Evolutionary conservation across 2,113 vertebrate species (phyloP), one percentile per base, ranked within the genome.

Genomic region (Pollachius pollachius): DNA sequence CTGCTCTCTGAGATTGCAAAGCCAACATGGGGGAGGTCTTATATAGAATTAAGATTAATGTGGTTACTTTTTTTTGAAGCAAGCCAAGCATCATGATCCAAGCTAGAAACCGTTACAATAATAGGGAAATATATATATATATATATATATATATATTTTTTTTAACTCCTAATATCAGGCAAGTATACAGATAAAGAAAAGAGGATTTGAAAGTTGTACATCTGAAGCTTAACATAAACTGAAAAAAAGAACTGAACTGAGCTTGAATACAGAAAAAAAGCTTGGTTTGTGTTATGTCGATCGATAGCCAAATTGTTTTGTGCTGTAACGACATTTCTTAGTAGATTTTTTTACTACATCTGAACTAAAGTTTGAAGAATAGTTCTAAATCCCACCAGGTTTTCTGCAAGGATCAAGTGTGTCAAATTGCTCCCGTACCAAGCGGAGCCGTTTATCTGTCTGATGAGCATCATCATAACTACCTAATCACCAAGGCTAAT

Each of bases 401-500:
- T 62, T 62, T 62, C 25, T 64, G 67, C 17, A 81, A 82, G 70
- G 63, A 77, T 78, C 41, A 37, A 64, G 18, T 70, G 16, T 65
- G 71, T 9, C 41, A 75, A 79, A 78, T 67, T 64, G 70, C 64
- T 52, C 48, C 63, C 54, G 41, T 65, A 8, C 76, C 73, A 61
- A 74, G 73, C 57, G 15, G 48, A 62, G 76, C 62, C 74, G 78
- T 85, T 87, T 81, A 83, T 89, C 81, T 81, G 62, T 0, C 75
- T 87, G 83, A 88, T 89, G 82, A 87, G 73, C 69, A 72, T 71
- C 77, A 70, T 86, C 84, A 76, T 81, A 85, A 87, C 85, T 81
- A 85, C 73, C 75, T 87, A 80, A 90, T 89, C 87, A 85, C 78
- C 61, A 83, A 84, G 84, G 83, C 79, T 88, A 90, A 90, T 88